Evolutionary conservation across 1,140 invertebrate species (phyloP).

Genomic region (Drosophila ambigua): DNA sequence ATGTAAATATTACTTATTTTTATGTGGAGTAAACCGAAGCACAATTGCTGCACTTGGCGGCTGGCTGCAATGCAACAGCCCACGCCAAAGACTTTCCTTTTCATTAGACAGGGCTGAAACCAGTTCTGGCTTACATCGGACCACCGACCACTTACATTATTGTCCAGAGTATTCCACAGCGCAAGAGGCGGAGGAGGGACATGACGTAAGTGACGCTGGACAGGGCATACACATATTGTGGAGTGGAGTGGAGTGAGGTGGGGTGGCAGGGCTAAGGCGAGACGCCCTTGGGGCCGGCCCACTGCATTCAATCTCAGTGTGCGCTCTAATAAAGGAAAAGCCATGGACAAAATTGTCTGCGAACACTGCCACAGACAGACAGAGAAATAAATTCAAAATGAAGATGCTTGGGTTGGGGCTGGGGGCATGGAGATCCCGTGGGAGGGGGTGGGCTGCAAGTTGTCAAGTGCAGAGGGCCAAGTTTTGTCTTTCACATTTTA

Average conservation of each 20-base stretch:
- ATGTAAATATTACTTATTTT: not conserved
- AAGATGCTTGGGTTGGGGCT: not conserved
- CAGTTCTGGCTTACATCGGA: constrained; percentile 20
- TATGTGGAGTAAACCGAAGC: constrained; percentile 29
- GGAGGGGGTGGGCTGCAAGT: constrained; percentile 1
- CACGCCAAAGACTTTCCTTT: constrained; percentile 64
- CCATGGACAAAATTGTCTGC: constrained; percentile 45
- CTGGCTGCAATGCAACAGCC: constrained; percentile 28
- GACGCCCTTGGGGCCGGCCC: constrained; percentile 56
- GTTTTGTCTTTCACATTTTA: constrained; percentile 15
- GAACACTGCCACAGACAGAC: constrained; percentile 1
- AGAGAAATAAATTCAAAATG: constrained; percentile 48
- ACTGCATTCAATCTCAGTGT: constrained; percentile 54
- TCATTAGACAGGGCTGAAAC: constrained; percentile 38
- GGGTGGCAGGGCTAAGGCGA: constrained; percentile 2
- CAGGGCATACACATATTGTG: not conserved
- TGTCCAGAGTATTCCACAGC: constrained; percentile 16
- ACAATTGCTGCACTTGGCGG: constrained; percentile 25
- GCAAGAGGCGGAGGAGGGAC: not conserved
- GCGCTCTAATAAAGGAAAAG: constrained; percentile 34
- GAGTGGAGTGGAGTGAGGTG: not conserved
- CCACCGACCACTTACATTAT: constrained; percentile 17
- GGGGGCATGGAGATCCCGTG: not conserved
- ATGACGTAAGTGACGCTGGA: constrained; percentile 55
- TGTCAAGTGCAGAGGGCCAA: constrained; percentile 51